Conservation (phyloP, 2,888 invertebrate species). For the Leptopilina drosophilae region DNA sequence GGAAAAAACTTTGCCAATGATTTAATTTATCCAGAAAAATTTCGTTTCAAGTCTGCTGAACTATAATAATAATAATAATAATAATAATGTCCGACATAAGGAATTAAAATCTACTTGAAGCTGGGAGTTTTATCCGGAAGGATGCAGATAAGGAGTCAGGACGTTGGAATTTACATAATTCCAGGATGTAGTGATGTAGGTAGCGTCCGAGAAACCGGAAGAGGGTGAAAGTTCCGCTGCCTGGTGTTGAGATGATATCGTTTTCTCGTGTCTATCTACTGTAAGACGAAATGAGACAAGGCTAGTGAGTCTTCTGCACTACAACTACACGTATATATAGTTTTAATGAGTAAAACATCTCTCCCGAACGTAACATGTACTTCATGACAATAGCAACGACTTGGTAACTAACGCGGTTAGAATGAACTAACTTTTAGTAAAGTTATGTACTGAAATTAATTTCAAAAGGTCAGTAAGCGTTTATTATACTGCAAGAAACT, state of each 20-base stretch:
- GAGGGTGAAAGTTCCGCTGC: slow-evolving; percentile 24
- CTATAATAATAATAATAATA: not conserved
- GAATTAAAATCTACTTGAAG: slow-evolving; percentile 17
- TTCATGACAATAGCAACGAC: not conserved
- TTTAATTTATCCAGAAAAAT: not conserved
- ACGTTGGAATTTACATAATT: slow-evolving; percentile 37
- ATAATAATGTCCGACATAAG: not conserved
- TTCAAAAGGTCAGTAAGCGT: not conserved
- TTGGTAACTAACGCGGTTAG: slow-evolving; percentile 11
- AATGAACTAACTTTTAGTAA: slow-evolving; percentile 28
- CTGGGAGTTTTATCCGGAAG: slow-evolving; percentile 22
- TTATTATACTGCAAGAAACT: no score
- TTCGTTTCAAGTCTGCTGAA: not conserved
- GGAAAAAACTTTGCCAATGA: not conserved
- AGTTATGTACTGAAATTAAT: not conserved
- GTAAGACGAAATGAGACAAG: slow-evolving; percentile 28
- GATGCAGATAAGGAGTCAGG: slow-evolving; percentile 23
- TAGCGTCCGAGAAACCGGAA: slow-evolving; percentile 38
- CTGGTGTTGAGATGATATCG: slow-evolving; percentile 38
- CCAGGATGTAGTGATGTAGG: slow-evolving; percentile 28
- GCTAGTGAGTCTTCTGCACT: slow-evolving; percentile 19
- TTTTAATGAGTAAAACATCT: not conserved
- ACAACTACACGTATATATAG: not conserved
- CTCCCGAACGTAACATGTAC: not conserved
- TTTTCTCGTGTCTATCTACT: slow-evolving; percentile 18